Percentiles rank a stretch among this genome's conserved stretches.
These are phyloP conservation scores for Lasioglossum albipes DNA, from an alignment of 1,140 invertebrate genomes.

Conservation along the genomic window DNA sequence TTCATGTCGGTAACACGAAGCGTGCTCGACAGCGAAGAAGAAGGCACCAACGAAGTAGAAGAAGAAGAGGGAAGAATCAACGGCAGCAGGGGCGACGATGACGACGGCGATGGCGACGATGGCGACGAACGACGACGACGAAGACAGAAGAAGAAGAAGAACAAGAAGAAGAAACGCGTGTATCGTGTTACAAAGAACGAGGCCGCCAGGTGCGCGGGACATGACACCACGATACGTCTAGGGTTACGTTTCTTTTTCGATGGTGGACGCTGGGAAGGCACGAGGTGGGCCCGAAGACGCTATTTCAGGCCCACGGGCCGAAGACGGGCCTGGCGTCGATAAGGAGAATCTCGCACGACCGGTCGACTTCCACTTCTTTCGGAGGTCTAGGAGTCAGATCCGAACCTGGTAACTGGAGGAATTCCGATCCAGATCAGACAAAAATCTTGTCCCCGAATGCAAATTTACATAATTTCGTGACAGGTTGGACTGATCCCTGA, in stretches of 20 bases:
- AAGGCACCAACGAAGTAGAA: conserved; percentile 22
- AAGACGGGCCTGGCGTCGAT: conserved; percentile 57
- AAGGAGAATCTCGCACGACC: conserved; percentile 59
- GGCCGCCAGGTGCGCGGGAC: conserved; percentile 75
- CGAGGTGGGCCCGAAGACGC: conserved; percentile 46
- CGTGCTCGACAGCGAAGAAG: conserved; percentile 25
- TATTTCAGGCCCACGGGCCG: conserved; percentile 52
- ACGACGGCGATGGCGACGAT: conserved; percentile 32
- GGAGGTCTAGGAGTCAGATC: conserved; percentile 34
- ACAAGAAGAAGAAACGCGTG: conserved; percentile 66
- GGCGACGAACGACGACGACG: conserved; percentile 19
- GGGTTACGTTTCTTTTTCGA: conserved; percentile 72
- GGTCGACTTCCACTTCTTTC: conserved; percentile 51
- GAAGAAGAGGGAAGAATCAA: conserved; percentile 18
- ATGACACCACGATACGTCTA: conserved; percentile 75
- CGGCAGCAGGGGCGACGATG: conserved; percentile 31
- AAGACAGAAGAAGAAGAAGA: conserved; percentile 44
- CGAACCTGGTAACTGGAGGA: conserved; percentile 52
- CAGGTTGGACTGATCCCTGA: neutral
- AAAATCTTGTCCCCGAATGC: conserved; percentile 11
- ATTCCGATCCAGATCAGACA: conserved; percentile 34
- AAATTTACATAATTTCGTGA: conserved; percentile 44
- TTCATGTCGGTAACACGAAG: neutral
- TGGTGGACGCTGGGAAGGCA: conserved; percentile 40
- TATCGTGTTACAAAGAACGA: conserved; percentile 76